Evolutionary conservation across 2,888 invertebrate genomes (phyloP).

Genomic region (Andrena camellia): DNA sequence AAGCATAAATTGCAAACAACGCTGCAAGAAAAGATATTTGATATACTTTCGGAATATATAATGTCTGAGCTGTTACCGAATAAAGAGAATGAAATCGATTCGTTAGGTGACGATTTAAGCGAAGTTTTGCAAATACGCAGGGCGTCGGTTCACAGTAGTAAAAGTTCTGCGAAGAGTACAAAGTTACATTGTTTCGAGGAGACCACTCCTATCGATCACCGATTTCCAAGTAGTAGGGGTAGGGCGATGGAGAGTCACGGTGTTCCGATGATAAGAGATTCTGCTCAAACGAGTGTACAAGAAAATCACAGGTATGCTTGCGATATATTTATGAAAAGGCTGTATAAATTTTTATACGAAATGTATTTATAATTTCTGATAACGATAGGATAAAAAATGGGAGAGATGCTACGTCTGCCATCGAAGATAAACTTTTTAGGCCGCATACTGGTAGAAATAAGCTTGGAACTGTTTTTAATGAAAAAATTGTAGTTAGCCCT

Average conservation of each 20-base stretch:
- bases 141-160: slow-evolving; percentile 75
- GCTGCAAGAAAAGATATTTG: slow-evolving; percentile 75
- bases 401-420: slow-evolving; percentile 2
- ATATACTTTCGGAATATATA: slow-evolving; percentile 77
- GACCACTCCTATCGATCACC: slow-evolving; percentile 48
- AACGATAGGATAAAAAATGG: slow-evolving; percentile 37
- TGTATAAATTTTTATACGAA: not conserved
- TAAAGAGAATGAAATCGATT: slow-evolving; percentile 69
- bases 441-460: slow-evolving; percentile 78
- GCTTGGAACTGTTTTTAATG: slow-evolving; percentile 81
- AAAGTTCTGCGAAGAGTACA: slow-evolving; percentile 62
- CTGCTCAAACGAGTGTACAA: slow-evolving; percentile 4
- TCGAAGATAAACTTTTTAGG: slow-evolving; percentile 55
- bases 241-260: slow-evolving; percentile 30
- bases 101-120: slow-evolving; percentile 70
- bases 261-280: slow-evolving; percentile 38
- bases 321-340: not conserved
- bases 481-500: slow-evolving; percentile 82
- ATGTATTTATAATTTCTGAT: slow-evolving; percentile 1
- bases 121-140: slow-evolving; percentile 76
- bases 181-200: slow-evolving; percentile 57
- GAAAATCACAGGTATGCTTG: slow-evolving; percentile 53
- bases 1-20: slow-evolving; percentile 54
- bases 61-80: slow-evolving; percentile 73
- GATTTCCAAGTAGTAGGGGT: slow-evolving; percentile 35